Evolutionary conservation across 1,140 invertebrate genomes (phyloP), one percentile per base, ranked within the genome.

Genomic region (Gonioctena quinquepunctata): DNA sequence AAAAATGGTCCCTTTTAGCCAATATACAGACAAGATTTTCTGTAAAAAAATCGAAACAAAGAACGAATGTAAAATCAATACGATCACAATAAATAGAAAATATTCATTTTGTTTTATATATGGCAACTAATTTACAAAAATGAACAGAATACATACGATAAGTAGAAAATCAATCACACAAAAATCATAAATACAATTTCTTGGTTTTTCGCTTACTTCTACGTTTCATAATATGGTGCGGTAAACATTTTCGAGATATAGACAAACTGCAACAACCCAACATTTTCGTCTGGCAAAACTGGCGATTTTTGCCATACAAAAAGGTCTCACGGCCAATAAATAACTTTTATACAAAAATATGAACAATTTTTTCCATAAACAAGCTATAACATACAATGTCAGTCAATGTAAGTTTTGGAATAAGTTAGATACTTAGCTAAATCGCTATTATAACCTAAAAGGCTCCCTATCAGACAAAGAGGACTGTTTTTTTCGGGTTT

Each of bases 391-490:
- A 63, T 78, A 77, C 18, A 48, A 74, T 78, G 80, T 82, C 81
- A 82, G 80, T 82, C 79, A 78, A 75, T 73, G 72, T 80, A 66
- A 74, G 71, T 74, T 72, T 70, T 74, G 72, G 76, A 77, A 79
- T 76, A 74, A 73, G 75, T 79, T 76, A 77, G 76, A 69, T 66
- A 69, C 23, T 68, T 63, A 70, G 68, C 73, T n/a, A n/a, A n/a
- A n/a, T n/a, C n/a, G n/a, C n/a, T 70, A 77, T 77, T 89, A 91
- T 49, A 91, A 85, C 80, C 89, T 85, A 82, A 90, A 90, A 33
- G 90, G 90, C 75, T 89, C 89, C 65, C 88, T 83, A 72, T 88
- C 85, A 63, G 89, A 71, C 19, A 72, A 86, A 22, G 87, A 86
- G 13, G 88, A 86, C 50, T 88, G 89, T 26, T 87, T 87, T 56